phyloP scores from a whole-genome alignment of 1,140 invertebrate genomes.

The Phenacoccus solenopsis region DNA sequence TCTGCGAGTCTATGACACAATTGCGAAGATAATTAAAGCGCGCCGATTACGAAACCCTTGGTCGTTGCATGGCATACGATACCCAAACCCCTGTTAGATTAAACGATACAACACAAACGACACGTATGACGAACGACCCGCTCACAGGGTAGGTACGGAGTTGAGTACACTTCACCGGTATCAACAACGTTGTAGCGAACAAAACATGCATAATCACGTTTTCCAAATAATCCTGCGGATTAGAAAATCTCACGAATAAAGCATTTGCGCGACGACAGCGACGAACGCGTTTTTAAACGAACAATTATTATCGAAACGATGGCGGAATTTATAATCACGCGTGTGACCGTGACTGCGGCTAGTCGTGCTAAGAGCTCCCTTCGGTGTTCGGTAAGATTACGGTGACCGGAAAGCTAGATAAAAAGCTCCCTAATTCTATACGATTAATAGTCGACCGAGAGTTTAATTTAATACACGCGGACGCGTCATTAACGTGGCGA shows the following conservation, averaged over 20 bases:
- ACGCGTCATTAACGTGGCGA: too few species aligned
- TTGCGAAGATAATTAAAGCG: background rate
- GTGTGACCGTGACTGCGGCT: background rate
- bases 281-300: background rate
- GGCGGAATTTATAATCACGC: background rate
- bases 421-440: too few species aligned
- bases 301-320: background rate
- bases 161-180: background rate
- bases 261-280: background rate
- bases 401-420: too few species aligned
- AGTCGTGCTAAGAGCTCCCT: too few species aligned
- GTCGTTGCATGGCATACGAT: too few species aligned
- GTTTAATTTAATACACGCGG: too few species aligned
- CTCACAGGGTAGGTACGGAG: background rate
- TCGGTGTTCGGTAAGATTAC: too few species aligned
- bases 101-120: slow-evolving; percentile 1
- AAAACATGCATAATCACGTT: slow-evolving; percentile 2
- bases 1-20: too few species aligned
- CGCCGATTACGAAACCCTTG: background rate
- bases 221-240: background rate
- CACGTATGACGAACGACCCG: background rate
- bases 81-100: background rate
- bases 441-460: too few species aligned
- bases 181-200: background rate
- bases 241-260: background rate